Percentiles rank a stretch among this genome's conserved stretches.
These are phyloP conservation scores for Drosophila melanogaster DNA, from an alignment of 1,140 invertebrate genomes.

Conservation along the genomic window DNA sequence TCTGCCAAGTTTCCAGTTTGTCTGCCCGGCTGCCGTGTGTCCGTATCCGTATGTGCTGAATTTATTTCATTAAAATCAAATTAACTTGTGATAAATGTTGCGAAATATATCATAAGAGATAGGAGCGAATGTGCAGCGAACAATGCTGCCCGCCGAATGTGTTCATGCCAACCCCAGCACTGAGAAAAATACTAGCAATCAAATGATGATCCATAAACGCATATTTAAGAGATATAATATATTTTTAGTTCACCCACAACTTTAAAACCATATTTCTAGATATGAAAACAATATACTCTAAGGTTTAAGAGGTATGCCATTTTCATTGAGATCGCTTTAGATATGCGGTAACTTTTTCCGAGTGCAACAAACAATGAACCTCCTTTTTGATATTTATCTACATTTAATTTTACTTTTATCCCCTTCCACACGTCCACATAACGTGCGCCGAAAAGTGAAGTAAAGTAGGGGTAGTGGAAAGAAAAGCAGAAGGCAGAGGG, in stretches of 20 bases:
- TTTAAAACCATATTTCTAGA: neutral
- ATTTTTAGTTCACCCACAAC: neutral
- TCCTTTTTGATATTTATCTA: slow-evolving; percentile 83
- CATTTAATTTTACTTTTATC: slow-evolving; percentile 57
- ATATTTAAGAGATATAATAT: no score
- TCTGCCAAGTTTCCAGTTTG: slow-evolving; percentile 69
- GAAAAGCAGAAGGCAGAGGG: neutral
- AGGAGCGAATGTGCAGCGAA: slow-evolving; percentile 22
- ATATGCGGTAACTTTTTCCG: slow-evolving; percentile 4
- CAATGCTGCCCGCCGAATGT: slow-evolving; percentile 21
- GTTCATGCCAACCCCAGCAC: slow-evolving; percentile 12
- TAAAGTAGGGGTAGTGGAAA: slow-evolving; percentile 10
- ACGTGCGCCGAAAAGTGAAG: slow-evolving; percentile 37
- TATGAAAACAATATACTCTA: no score
- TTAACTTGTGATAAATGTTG: slow-evolving; percentile 83
- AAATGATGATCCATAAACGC: neutral
- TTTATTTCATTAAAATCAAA: slow-evolving; percentile 83
- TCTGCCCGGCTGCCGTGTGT: slow-evolving; percentile 25
- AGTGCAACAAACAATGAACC: slow-evolving; percentile 62
- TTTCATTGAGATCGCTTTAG: no score
- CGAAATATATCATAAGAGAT: slow-evolving; percentile 77
- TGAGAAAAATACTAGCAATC: neutral
- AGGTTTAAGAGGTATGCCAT: no score
- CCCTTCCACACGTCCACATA: slow-evolving; percentile 16
- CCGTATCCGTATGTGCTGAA: slow-evolving; percentile 50